Conservation (phyloP, 2,113 vertebrate species). For the Falco punctatus region DNA sequence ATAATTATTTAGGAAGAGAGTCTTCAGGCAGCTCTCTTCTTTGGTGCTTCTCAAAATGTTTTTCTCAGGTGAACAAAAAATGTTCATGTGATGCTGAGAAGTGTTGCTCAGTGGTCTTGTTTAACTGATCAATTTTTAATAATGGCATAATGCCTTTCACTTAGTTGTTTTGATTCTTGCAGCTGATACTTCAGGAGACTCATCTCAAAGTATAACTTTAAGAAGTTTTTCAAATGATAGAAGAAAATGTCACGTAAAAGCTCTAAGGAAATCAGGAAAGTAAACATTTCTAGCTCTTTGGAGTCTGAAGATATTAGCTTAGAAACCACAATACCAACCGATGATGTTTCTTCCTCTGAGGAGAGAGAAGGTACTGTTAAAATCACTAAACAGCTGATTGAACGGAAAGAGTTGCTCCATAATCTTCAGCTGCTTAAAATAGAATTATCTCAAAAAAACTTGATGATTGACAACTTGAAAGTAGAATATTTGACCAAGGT, state of each 20-base stretch:
- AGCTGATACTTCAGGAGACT: not conserved
- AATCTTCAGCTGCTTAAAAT: conserved; percentile 91
- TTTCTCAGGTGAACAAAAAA: not conserved
- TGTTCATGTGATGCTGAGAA: fast-evolving
- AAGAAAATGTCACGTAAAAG: conserved; percentile 85
- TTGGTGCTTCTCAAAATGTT: not conserved
- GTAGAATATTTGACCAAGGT: conserved; percentile 93
- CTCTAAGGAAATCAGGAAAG: conserved; percentile 71
- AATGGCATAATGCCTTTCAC: not conserved
- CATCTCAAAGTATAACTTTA: not conserved
- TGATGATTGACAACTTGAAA: conserved; percentile 95
- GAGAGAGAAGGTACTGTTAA: conserved; percentile 84
- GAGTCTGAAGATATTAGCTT: conserved; percentile 97
- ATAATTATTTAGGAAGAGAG: not conserved
- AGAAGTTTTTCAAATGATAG: not conserved
- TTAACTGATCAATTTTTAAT: not conserved
- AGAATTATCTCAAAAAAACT: conserved; percentile 92
- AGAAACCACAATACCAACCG: conserved; percentile 92
- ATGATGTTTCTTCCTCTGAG: conserved; percentile 95
- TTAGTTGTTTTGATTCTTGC: conserved; percentile 17
- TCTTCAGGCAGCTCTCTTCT: not conserved
- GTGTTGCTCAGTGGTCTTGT: not conserved
- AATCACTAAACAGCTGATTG: conserved; percentile 90
- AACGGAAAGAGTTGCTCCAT: conserved; percentile 92
- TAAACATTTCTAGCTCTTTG: conserved; percentile 90